A percentile compares a stretch with the other conserved stretches of the same genome.
Conservation (phyloP, 2,797 vertebrate genomes). For the Capromys pilorides region DNA sequence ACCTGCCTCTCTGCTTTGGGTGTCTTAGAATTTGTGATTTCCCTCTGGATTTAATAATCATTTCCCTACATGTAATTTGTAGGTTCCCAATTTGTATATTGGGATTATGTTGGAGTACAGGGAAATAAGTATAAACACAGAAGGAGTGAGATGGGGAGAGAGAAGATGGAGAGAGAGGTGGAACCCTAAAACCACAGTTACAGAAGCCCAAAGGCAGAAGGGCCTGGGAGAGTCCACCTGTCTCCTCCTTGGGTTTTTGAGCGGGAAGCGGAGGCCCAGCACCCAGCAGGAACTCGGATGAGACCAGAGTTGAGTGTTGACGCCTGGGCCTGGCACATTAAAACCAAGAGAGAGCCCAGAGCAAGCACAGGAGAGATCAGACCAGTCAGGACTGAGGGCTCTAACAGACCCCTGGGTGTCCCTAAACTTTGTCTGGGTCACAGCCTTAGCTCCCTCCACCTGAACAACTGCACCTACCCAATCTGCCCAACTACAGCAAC, state of each 20-base stretch:
- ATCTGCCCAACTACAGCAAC: neutral
- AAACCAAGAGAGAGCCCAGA: neutral
- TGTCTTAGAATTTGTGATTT: constrained; percentile 78
- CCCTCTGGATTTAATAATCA: constrained; percentile 81
- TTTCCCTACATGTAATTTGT: constrained; percentile 77
- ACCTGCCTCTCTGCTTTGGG: constrained; percentile 68
- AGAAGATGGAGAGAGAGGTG: neutral
- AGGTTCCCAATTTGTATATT: neutral
- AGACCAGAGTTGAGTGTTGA: neutral
- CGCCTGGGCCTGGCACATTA: neutral
- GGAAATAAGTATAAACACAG: constrained; percentile 84
- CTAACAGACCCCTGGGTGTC: neutral
- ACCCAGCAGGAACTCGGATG: neutral
- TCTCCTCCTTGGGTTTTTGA: neutral
- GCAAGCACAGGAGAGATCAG: neutral
- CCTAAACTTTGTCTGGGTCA: neutral
- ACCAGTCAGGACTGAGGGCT: neutral
- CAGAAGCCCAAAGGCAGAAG: neutral
- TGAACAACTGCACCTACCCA: neutral
- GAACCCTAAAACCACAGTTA: constrained; percentile 29
- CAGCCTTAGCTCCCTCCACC: neutral
- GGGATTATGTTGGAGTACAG: constrained; percentile 77
- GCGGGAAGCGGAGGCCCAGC: constrained; percentile 9
- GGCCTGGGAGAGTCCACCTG: neutral
- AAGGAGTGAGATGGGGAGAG: constrained; percentile 25